Percentiles rank a stretch among this genome's conserved stretches.
These are phyloP conservation scores for Phalacrocorax pelagicus DNA, from an alignment of 2,113 vertebrate species.

Conservation along the genomic window DNA sequence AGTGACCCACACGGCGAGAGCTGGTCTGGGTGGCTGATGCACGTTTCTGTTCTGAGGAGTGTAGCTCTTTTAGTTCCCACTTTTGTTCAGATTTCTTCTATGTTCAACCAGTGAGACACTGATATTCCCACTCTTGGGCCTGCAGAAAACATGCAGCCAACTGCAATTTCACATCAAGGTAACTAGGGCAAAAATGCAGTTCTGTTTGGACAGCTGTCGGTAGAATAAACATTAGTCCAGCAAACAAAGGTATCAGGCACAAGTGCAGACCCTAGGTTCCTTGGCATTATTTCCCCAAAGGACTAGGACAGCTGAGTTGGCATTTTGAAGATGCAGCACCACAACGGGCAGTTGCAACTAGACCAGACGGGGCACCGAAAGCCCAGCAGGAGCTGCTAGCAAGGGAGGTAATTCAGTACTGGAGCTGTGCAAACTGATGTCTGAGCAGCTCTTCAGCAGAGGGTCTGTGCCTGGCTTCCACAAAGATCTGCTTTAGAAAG, in stretches of 20 bases:
- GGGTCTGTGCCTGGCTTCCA: slow-evolving; percentile 93
- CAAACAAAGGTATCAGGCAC: slow-evolving; percentile 49
- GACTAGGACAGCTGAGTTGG: slow-evolving; percentile 36
- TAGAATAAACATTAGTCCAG: slow-evolving; percentile 16
- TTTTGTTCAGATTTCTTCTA: background rate
- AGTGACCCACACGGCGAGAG: background rate
- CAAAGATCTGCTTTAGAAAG: slow-evolving; percentile 92
- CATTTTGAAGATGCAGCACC: slow-evolving; percentile 55
- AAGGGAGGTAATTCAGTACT: slow-evolving; percentile 81
- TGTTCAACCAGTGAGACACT: background rate
- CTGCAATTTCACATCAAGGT: slow-evolving; percentile 8
- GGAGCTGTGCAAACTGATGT: slow-evolving; percentile 92
- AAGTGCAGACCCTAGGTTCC: slow-evolving; percentile 43
- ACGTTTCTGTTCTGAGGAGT: background rate
- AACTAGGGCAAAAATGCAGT: background rate
- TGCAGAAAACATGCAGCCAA: slow-evolving; percentile 14
- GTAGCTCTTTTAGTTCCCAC: background rate
- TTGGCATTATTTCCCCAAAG: background rate
- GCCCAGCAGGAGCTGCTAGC: slow-evolving; percentile 44
- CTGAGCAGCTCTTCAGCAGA: slow-evolving; percentile 94
- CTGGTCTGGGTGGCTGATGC: background rate
- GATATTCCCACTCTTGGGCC: background rate
- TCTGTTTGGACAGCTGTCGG: slow-evolving; percentile 5
- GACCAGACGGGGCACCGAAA: background rate
- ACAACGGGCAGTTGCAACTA: background rate